A percentile compares a stretch with the other conserved stretches of the same genome.
Evolutionary conservation across 2,888 invertebrate genomes (phyloP).

Genomic region (Tridacna gigas): DNA sequence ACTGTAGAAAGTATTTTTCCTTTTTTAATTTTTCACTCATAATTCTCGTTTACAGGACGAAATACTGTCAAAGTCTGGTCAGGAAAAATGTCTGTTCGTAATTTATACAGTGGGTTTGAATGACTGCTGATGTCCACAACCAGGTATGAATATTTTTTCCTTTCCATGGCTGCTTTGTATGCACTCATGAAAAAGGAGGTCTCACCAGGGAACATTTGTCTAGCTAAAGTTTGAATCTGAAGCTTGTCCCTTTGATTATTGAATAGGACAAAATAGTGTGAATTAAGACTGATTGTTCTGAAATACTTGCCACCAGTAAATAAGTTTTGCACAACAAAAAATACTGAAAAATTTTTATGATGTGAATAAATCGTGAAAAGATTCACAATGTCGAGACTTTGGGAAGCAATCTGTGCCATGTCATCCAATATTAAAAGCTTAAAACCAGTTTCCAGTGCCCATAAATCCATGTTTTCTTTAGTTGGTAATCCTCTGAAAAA

Average conservation of each 20-base stretch:
- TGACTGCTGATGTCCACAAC: conserved; percentile 48
- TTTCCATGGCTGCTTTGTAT: conserved; percentile 38
- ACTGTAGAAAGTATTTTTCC: conserved; percentile 42
- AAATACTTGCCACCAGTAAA: conserved; percentile 61
- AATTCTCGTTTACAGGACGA: conserved; percentile 46
- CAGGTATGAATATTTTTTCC: conserved; percentile 50
- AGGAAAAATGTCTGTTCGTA: conserved; percentile 45
- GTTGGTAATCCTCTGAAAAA: conserved; percentile 51
- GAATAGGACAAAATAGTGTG: conserved; percentile 61
- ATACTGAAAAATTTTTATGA: conserved; percentile 55
- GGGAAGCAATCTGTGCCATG: conserved; percentile 43
- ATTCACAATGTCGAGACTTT: conserved; percentile 51
- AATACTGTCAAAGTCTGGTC: conserved; percentile 38
- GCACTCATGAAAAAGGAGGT: conserved; percentile 57
- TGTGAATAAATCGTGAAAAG: conserved; percentile 53
- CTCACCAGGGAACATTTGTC: conserved; percentile 56
- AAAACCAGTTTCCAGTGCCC: conserved; percentile 42
- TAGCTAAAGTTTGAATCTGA: conserved; percentile 62
- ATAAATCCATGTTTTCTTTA: conserved; percentile 54
- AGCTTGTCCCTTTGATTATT: conserved; percentile 50
- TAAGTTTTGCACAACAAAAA: conserved; percentile 59
- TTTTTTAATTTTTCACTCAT: conserved; percentile 41
- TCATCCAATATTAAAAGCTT: conserved; percentile 59
- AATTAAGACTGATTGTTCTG: conserved; percentile 59
- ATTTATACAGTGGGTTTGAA: conserved; percentile 37